These are phyloP conservation scores for Sphaeramia orbicularis DNA, from an alignment of 2,797 vertebrate genomes.

Conservation along the genomic window DNA sequence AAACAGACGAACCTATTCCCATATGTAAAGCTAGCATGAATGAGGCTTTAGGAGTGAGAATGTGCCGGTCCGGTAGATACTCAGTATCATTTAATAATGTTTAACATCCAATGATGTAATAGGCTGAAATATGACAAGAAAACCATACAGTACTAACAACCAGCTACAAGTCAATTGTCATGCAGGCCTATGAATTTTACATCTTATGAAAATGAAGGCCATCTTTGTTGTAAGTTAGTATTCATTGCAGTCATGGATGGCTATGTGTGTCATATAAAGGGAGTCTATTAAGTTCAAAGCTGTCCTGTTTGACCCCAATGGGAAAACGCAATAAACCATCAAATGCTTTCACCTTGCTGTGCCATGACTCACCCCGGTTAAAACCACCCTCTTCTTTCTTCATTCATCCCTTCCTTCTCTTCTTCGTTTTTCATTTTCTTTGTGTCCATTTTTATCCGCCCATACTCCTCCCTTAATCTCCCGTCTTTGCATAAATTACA, in stretches of 20 bases:
- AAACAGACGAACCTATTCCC: too few species aligned
- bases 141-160: too few species aligned
- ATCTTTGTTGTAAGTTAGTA: too few species aligned
- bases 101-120: too few species aligned
- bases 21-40: too few species aligned
- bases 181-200: too few species aligned
- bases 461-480: neutral
- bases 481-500: slow-evolving; percentile 40
- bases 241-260: neutral
- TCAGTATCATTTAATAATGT: too few species aligned
- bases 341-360: slow-evolving; percentile 30
- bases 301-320: slow-evolving; percentile 1
- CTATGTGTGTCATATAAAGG: neutral
- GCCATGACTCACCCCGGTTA: slow-evolving; percentile 28
- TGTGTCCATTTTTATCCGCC: neutral
- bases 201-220: too few species aligned
- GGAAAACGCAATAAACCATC: slow-evolving; percentile 5
- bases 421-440: neutral
- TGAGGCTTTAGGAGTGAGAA: too few species aligned
- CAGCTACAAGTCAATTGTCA: too few species aligned
- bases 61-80: too few species aligned
- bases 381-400: neutral
- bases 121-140: too few species aligned
- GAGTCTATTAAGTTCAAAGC: neutral
- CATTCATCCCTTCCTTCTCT: neutral